Evolutionary conservation across 2,113 vertebrate species (phyloP).

Genomic region (Rhineura floridana): DNA sequence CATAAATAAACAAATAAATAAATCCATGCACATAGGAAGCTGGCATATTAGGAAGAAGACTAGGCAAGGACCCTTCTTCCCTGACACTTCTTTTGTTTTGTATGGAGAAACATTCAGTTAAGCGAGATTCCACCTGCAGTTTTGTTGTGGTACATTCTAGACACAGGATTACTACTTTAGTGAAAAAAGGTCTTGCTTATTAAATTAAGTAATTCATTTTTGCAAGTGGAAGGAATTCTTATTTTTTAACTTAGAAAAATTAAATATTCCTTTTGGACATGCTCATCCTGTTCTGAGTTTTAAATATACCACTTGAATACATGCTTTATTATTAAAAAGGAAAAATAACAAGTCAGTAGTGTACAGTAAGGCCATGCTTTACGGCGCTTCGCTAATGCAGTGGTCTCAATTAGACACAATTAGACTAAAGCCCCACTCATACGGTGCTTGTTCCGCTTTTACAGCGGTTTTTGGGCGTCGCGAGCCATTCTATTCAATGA

Average conservation of each 20-base stretch:
- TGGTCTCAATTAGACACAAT: too few relatives aligned
- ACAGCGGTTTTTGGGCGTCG: too few relatives aligned
- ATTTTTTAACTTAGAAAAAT: conserved; percentile 52
- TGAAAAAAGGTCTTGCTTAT: conserved; percentile 32
- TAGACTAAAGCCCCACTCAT: too few relatives aligned
- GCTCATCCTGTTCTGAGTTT: conserved; percentile 1
- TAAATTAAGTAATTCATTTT: conserved; percentile 36
- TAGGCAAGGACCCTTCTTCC: background rate
- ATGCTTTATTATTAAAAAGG: background rate
- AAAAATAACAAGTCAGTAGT: too few relatives aligned
- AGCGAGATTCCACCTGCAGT: too few relatives aligned
- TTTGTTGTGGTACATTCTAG: background rate
- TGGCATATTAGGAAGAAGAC: background rate
- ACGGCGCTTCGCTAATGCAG: too few relatives aligned
- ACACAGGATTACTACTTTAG: background rate
- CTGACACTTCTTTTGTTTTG: conserved; percentile 20
- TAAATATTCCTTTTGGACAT: conserved; percentile 55
- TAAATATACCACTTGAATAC: background rate
- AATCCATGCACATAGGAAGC: background rate
- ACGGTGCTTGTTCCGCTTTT: too few relatives aligned
- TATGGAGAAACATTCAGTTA: background rate
- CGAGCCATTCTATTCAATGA: too few relatives aligned
- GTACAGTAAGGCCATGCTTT: too few relatives aligned
- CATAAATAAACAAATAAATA: background rate
- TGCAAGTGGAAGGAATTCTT: conserved; percentile 44